Conservation (phyloP, 2,888 invertebrate genomes). For the Scotopteryx bipunctaria region DNA sequence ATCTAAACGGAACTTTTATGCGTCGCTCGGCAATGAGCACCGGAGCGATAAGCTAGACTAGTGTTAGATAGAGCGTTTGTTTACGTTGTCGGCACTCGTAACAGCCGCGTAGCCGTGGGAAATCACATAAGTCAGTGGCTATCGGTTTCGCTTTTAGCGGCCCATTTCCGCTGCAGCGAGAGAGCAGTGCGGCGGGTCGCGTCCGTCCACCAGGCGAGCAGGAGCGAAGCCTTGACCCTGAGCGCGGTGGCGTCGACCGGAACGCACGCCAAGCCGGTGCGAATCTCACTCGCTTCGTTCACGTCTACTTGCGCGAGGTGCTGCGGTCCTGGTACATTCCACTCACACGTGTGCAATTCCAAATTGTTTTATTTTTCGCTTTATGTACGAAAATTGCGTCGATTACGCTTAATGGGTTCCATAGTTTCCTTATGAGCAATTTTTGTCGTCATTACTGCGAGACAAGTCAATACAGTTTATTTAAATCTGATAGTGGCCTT, state of each 20-base stretch:
- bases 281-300: constrained; percentile 55
- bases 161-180: constrained; percentile 62
- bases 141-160: constrained; percentile 73
- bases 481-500: constrained; percentile 22
- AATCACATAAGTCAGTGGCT: constrained; percentile 48
- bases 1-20: constrained; percentile 40
- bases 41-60: constrained; percentile 21
- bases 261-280: constrained; percentile 75
- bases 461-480: constrained; percentile 27
- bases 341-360: constrained; percentile 67
- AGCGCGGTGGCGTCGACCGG: constrained; percentile 82
- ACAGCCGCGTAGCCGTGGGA: constrained; percentile 45
- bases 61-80: constrained; percentile 33
- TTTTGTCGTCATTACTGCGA: constrained; percentile 21
- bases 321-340: constrained; percentile 74
- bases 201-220: constrained; percentile 66
- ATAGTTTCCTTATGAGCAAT: constrained; percentile 25
- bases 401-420: constrained; percentile 46
- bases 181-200: constrained; percentile 51
- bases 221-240: constrained; percentile 82
- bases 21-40: constrained; percentile 32
- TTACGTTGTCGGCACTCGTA: constrained; percentile 33
- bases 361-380: constrained; percentile 70
- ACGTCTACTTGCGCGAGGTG: constrained; percentile 52
- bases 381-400: constrained; percentile 50